phyloP scores from a whole-genome alignment of 2,888 invertebrate genomes.

The Ophion costatus region DNA sequence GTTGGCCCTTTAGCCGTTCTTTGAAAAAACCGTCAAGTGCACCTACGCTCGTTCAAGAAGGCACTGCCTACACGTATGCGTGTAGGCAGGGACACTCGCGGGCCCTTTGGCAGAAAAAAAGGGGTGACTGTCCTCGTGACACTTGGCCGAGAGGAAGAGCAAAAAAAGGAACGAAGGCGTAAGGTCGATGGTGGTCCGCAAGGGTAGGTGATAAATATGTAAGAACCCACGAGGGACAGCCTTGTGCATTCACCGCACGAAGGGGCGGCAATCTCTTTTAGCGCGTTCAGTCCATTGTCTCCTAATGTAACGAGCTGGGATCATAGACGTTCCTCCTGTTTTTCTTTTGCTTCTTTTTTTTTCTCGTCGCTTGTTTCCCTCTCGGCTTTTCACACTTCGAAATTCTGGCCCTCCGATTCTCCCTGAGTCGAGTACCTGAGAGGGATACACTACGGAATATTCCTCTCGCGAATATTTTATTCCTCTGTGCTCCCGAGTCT shows the following conservation, averaged over 20 bases:
- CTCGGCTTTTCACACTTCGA: not conserved
- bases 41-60: slow-evolving; percentile 42
- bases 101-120: slow-evolving; percentile 9
- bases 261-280: slow-evolving; percentile 11
- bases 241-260: slow-evolving; percentile 5
- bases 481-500: too few species aligned
- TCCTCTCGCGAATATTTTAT: too few species aligned
- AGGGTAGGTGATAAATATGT: slow-evolving; percentile 46
- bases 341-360: not conserved
- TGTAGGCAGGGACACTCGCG: not conserved
- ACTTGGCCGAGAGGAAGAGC: not conserved
- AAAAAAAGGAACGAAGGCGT: not conserved
- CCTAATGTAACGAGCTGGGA: slow-evolving; percentile 10
- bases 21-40: not conserved
- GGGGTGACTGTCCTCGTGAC: slow-evolving; percentile 33
- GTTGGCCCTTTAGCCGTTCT: too few species aligned
- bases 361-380: not conserved
- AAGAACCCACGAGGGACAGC: slow-evolving; percentile 49
- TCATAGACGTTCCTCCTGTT: not conserved
- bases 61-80: not conserved
- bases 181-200: not conserved
- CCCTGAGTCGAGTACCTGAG: not conserved
- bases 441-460: too few species aligned
- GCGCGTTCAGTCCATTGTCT: slow-evolving; percentile 12
- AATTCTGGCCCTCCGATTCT: not conserved